Conservation (phyloP, 2,797 vertebrate genomes). For the Tragelaphus eurycerus region DNA sequence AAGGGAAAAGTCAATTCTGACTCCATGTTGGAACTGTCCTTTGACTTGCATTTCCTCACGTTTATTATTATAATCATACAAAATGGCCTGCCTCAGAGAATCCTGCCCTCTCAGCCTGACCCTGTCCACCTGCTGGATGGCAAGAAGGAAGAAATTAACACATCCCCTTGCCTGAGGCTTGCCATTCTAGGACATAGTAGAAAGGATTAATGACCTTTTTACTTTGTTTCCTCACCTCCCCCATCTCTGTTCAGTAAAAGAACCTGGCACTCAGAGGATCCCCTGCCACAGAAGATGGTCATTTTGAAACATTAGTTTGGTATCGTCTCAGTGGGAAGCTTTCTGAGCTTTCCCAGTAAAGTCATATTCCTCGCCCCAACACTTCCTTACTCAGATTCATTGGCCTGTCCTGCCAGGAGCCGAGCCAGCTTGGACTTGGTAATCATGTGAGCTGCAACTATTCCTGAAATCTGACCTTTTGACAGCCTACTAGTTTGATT, state of each 20-base stretch:
- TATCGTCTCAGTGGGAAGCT: neutral
- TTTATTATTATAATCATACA: neutral
- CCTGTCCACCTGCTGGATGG: neutral
- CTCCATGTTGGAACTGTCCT: neutral
- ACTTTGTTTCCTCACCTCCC: neutral
- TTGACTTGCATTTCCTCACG: neutral
- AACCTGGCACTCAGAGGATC: neutral
- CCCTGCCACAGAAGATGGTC: neutral
- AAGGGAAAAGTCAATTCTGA: neutral
- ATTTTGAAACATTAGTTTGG: neutral
- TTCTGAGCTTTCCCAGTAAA: neutral
- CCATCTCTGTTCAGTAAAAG: neutral
- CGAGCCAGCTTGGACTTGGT: neutral
- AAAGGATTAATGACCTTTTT: neutral
- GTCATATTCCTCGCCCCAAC: neutral
- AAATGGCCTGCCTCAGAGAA: neutral
- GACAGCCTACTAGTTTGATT: neutral
- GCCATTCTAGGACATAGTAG: neutral
- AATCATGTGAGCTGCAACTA: neutral
- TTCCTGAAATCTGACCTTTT: neutral
- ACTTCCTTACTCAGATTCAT: neutral
- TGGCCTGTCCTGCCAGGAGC: accelerated
- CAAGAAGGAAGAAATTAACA: neutral
- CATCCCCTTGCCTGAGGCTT: neutral
- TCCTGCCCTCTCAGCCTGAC: neutral